Conservation (phyloP, 2,113 vertebrate genomes). For the Marmota flaviventris region DNA sequence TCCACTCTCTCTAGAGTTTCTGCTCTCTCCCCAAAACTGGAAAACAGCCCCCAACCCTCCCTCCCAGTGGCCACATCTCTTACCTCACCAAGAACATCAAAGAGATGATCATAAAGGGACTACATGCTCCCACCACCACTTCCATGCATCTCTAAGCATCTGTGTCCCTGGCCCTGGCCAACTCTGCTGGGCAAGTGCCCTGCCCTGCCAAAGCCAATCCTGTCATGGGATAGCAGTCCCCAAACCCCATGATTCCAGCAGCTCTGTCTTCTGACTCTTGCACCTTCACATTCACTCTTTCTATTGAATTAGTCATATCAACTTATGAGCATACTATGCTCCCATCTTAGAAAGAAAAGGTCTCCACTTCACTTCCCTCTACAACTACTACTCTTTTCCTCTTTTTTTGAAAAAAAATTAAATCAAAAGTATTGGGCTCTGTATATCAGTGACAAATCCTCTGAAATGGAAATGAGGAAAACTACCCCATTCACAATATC, state of each 20-base stretch:
- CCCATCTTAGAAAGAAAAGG: neutral
- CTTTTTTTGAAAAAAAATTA: neutral
- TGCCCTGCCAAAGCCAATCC: neutral
- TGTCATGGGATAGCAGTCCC: neutral
- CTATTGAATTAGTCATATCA: neutral
- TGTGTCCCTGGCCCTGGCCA: too few species aligned
- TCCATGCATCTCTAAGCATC: neutral
- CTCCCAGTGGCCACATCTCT: neutral
- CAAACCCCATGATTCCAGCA: too few species aligned
- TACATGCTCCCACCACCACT: fast-evolving
- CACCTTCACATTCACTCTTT: neutral
- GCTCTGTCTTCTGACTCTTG: neutral
- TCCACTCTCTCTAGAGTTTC: neutral
- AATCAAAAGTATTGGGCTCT: too few species aligned
- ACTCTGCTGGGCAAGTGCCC: neutral
- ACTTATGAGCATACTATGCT: neutral
- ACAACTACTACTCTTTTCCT: neutral
- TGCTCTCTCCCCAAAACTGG: neutral
- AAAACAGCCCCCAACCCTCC: neutral
- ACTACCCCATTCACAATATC: too few species aligned
- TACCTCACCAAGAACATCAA: neutral
- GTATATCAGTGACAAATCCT: too few species aligned
- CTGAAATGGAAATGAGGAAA: too few species aligned
- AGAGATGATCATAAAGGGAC: neutral
- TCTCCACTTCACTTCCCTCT: neutral